phyloP scores from a whole-genome alignment of 2,888 invertebrate species.

The Caenorhabditis imperialis region DNA sequence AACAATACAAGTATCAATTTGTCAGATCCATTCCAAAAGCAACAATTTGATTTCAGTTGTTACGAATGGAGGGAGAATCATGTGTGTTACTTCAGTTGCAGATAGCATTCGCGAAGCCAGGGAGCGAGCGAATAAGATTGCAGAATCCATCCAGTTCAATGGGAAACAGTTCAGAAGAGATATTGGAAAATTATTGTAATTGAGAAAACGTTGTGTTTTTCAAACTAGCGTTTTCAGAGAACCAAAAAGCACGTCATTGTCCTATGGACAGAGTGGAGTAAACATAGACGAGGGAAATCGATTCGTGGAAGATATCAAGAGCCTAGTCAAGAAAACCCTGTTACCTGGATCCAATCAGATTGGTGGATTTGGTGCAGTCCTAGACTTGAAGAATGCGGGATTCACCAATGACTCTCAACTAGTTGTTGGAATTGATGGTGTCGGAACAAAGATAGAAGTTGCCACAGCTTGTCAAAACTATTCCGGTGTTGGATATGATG shows the following conservation, averaged over 20 bases:
- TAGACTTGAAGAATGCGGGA: conserved; percentile 86
- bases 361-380: conserved; percentile 94
- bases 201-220: background rate
- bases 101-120: conserved; percentile 83
- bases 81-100: conserved; percentile 86
- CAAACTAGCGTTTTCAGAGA: conserved; percentile 13
- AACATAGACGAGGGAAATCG: conserved; percentile 93
- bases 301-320: conserved; percentile 88
- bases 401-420: conserved; percentile 87
- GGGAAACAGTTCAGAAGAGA: conserved; percentile 90
- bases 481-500: conserved; percentile 86
- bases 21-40: background rate
- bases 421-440: conserved; percentile 95
- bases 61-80: conserved; percentile 91
- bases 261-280: conserved; percentile 91
- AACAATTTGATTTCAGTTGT: conserved; percentile 80
- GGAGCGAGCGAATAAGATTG: conserved; percentile 86
- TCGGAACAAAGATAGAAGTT: conserved; percentile 95
- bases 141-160: conserved; percentile 85
- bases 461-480: conserved; percentile 30
- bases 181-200: conserved; percentile 82
- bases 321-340: conserved; percentile 81
- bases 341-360: conserved; percentile 68
- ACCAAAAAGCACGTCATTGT: conserved; percentile 77
- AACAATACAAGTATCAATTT: conserved; percentile 16